These are phyloP conservation scores for Chrysochloris asiatica DNA, from an alignment of 2,113 vertebrate species.

Conservation along the genomic window DNA sequence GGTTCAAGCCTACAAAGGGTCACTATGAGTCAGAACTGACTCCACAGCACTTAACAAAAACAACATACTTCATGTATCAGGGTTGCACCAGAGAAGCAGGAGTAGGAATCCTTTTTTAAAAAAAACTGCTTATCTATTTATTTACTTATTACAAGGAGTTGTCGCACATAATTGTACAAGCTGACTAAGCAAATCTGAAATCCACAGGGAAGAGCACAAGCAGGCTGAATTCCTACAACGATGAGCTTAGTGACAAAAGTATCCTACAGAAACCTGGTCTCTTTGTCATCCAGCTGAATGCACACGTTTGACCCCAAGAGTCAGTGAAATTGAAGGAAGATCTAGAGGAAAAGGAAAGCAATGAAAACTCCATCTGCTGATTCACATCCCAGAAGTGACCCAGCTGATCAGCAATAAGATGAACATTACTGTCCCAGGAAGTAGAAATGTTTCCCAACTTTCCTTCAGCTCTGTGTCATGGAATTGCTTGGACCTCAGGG, in stretches of 20 bases:
- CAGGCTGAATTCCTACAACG: not conserved
- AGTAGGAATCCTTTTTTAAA: not conserved
- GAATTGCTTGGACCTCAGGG: not conserved
- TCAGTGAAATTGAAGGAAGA: not conserved
- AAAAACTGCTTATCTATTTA: not conserved
- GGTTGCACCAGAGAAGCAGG: not conserved
- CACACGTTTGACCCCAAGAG: not conserved
- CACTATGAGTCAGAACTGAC: too few species aligned
- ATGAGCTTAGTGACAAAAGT: not conserved
- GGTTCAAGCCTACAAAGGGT: too few species aligned
- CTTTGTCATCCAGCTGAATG: not conserved
- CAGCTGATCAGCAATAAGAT: not conserved
- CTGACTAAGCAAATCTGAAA: not conserved
- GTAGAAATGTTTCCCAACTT: not conserved
- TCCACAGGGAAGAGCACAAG: not conserved
- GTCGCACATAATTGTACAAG: not conserved
- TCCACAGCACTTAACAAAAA: too few species aligned
- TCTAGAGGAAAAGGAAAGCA: not conserved
- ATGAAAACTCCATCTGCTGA: not conserved
- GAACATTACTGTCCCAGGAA: not conserved
- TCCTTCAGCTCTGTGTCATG: not conserved
- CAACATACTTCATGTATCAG: not conserved
- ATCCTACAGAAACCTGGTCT: not conserved
- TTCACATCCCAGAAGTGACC: not conserved
- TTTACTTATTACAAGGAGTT: not conserved